Percentiles rank a stretch among this genome's conserved stretches.
These are phyloP conservation scores for Vespertilio murinus DNA, from an alignment of 2,797 vertebrate genomes.

Conservation along the genomic window DNA sequence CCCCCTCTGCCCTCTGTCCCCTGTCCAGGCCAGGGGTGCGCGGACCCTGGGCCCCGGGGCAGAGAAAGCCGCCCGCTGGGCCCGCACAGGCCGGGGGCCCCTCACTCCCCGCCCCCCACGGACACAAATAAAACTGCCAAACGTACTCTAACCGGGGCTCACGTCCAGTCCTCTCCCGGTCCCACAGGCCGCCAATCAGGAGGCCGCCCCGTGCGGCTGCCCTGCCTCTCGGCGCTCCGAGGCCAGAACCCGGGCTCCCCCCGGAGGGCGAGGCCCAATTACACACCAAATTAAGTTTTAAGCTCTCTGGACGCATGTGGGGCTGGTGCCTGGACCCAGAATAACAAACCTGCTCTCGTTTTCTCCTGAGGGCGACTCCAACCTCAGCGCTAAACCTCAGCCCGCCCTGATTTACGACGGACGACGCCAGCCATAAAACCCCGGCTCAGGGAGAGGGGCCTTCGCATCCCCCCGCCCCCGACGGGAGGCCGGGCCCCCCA, in stretches of 20 bases:
- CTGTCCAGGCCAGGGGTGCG: accelerated
- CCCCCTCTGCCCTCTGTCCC: background rate
- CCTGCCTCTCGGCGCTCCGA: slow-evolving; percentile 52
- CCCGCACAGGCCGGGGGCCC: background rate
- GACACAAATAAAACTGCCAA: slow-evolving; percentile 63
- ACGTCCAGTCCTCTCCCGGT: slow-evolving; percentile 60
- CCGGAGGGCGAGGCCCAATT: slow-evolving; percentile 72
- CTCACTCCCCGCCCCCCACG: accelerated
- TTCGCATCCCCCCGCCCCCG: slow-evolving; percentile 68
- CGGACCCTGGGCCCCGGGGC: background rate
- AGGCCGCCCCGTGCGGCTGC: background rate
- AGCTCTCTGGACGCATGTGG: background rate
- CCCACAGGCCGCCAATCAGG: slow-evolving; percentile 73
- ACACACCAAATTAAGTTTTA: slow-evolving; percentile 78
- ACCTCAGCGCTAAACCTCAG: slow-evolving; percentile 71
- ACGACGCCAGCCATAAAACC: slow-evolving; percentile 78
- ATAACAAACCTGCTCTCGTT: slow-evolving; percentile 34
- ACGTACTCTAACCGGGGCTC: slow-evolving; percentile 49
- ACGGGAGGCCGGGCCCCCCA: slow-evolving; percentile 59
- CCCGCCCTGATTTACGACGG: slow-evolving; percentile 77
- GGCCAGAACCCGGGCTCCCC: slow-evolving; percentile 66
- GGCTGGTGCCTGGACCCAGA: slow-evolving; percentile 46
- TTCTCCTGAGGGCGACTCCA: slow-evolving; percentile 38
- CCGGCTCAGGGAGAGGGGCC: slow-evolving; percentile 71
- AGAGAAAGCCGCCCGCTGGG: accelerated